phyloP scores from a whole-genome alignment of 1,140 invertebrate genomes.

The Harpegnathos saltator region DNA sequence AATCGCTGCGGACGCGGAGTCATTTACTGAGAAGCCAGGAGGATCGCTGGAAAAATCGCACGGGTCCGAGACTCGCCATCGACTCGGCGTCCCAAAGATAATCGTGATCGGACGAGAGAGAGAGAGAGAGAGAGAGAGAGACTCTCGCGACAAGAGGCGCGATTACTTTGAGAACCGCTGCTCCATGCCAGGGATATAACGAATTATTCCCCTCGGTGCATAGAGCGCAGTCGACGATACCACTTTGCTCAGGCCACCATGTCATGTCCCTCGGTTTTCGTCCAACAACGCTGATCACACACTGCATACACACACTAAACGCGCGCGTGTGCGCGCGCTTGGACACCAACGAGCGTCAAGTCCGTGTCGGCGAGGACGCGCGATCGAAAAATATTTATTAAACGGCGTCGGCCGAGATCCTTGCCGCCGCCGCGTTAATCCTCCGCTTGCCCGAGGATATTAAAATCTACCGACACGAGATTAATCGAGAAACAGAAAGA shows the following conservation, averaged over 20 bases:
- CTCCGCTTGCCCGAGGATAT: slow-evolving; percentile 16
- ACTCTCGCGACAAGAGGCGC: no score
- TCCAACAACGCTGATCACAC: slow-evolving; percentile 15
- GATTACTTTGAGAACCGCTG: slow-evolving; percentile 44
- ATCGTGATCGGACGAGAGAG: no score
- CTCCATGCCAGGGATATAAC: slow-evolving; percentile 46
- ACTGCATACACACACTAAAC: neutral
- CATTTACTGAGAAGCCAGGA: no score
- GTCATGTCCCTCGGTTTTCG: slow-evolving; percentile 53
- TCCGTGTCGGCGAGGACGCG: slow-evolving; percentile 44
- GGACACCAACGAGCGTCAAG: slow-evolving; percentile 60
- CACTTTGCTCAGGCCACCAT: slow-evolving; percentile 54
- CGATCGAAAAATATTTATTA: slow-evolving; percentile 64
- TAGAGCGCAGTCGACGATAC: slow-evolving; percentile 55
- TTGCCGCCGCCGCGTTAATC: slow-evolving; percentile 21
- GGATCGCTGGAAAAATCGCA: no score
- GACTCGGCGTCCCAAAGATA: no score
- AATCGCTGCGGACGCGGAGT: no score
- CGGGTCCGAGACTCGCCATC: no score
- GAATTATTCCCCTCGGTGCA: slow-evolving; percentile 58
- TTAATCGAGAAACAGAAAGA: slow-evolving; percentile 19
- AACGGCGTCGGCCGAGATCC: slow-evolving; percentile 46
- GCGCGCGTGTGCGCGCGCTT: neutral
- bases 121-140: no score
- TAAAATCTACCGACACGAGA: slow-evolving; percentile 39